Conservation (phyloP, 2,797 vertebrate genomes). For the Erethizon dorsatum region DNA sequence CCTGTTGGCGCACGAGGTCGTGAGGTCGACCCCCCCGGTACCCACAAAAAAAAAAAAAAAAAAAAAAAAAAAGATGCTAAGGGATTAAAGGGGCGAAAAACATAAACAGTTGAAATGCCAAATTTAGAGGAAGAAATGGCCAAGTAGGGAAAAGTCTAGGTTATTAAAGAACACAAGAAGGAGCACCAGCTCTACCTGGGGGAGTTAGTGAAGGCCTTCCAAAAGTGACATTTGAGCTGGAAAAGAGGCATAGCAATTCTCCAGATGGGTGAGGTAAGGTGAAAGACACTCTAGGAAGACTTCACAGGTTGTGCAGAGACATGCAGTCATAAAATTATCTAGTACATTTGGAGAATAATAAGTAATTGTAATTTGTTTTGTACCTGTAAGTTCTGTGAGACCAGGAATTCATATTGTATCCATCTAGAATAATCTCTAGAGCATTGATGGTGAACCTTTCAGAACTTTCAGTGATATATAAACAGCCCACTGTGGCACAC, state of each 20-base stretch:
- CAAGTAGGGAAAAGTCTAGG: background rate
- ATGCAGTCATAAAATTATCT: background rate
- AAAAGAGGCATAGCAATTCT: background rate
- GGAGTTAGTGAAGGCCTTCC: background rate
- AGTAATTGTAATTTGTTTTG: background rate
- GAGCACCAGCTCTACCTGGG: background rate
- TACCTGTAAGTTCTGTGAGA: background rate
- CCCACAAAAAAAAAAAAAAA: no score
- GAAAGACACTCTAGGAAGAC: background rate
- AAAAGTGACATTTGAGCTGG: background rate
- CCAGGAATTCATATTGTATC: background rate
- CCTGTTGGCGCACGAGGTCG: no score
- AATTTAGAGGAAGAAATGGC: background rate
- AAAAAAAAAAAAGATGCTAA: conserved; percentile 42
- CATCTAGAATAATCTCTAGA: conserved; percentile 7
- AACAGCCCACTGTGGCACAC: background rate
- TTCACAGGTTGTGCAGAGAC: background rate
- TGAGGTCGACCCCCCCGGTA: no score
- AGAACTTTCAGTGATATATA: background rate
- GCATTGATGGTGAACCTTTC: background rate
- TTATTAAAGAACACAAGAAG: background rate
- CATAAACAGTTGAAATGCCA: conserved; percentile 5
- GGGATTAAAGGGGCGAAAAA: conserved; percentile 1
- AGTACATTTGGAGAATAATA: conserved; percentile 12
- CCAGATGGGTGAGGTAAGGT: background rate